Base-by-base conservation (phyloP, 2,888 invertebrate genomes). In the Anthoptus insignis region DNA sequence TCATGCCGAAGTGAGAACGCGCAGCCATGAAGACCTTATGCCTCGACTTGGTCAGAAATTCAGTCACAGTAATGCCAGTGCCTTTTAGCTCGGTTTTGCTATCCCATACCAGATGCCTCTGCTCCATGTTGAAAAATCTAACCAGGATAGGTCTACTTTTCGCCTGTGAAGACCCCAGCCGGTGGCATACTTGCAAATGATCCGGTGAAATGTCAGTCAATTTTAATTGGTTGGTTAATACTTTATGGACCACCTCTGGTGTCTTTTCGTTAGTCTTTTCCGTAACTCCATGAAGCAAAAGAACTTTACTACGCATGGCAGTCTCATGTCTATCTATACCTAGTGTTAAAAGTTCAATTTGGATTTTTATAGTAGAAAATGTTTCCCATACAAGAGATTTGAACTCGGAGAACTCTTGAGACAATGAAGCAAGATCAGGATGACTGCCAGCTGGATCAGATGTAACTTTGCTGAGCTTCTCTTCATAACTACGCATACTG, bases 301-400 rank as follows among this genome's bases (percentile, higher is more conserved):
- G 37, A 11, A 54, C 39, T 11, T 52, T 52, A 7, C 52, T 52
- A 5, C 29, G 14, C 52, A 52, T 29, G 7, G 6, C 11, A 9
- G 22, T 54, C 16, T 54, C 54, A 11, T 37, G 54, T 4, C 54
- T 37, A 13, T 54, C 54, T 1, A 37, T 14, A 3, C 54, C 54
- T 11, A 47, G 47, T 3, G 47, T 47, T 1, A 47, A 13, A 13
- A 47, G 22, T 11, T 47, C 47, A 8, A 47, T 4, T 47, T 47
- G 47, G 4, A 3, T 11, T 21, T 22, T 47, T 13, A 47, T 21
- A 11, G 47, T 13, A 4, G 9, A 2, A 9, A 47, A n/a, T 3
- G 47, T 47, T 47, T 47, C 5, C 47, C 22, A 22, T 21, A 47
- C 21, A 7, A 21, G 22, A 5, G 47, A 8, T 7, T 11, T 47